Base-by-base conservation (phyloP, 2,888 invertebrate species). In the Rhagium mordax region DNA sequence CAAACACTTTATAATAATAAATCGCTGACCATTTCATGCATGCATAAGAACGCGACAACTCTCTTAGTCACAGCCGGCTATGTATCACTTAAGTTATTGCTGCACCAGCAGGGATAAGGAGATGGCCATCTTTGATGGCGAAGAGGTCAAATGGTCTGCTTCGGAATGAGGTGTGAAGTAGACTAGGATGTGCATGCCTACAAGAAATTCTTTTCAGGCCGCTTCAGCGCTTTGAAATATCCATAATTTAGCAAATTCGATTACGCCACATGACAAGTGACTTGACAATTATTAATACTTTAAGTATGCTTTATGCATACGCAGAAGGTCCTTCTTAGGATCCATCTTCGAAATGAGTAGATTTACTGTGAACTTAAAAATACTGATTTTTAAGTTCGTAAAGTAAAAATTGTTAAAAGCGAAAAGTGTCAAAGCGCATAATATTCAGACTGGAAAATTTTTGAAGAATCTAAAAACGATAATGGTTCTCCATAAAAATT, bases 1-100 rank as follows among this genome's bases (percentile, higher is more conserved):
- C 83, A 83, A 83, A 83, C 84, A 84, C 83, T 85, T 85, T 85
- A 86, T 86, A 85, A 86, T 83, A 84, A 85, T 85, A 86, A 85
- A 85, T 84, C 82, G 83, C 82, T 78, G 78, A 78, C 81, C 79
- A 80, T 83, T 84, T 85, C 84, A 75, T 78, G 81, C 81, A 85
- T 86, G 85, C 85, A 86, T 84, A 83, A 81, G 84, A 84, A 84
- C 84, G 82, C 84, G 84, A 85, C 85, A 82, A 82, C 81, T 81
- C 79, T 80, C 81, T 86, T 86, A 85, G 85, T 86, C 85, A 86
- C 84, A 83, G 81, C 72, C 76, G 74, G 74, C 75, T 74, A 75
- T 79, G 77, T 77, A 77, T 79, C 79, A 78, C 55, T 68, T 33
- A 67, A 72, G 72, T 76, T 76, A 74, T 73, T 72, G 60, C 60